Conservation (phyloP, 2,888 invertebrate genomes). For the Parthenolecanium corni region DNA sequence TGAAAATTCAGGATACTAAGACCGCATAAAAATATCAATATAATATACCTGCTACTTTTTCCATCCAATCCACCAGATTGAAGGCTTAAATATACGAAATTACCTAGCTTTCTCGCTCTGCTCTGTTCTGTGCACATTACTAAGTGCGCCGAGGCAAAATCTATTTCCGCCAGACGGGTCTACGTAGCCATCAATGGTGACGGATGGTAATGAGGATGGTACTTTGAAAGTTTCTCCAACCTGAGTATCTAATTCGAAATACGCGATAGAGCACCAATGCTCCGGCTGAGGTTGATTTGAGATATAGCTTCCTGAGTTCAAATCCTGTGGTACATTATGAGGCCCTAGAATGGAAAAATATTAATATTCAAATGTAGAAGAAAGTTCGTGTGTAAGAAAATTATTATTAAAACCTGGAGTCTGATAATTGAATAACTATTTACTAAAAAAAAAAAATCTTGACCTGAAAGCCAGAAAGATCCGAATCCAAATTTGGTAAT, state of each 20-base stretch:
- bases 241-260: conserved; percentile 97
- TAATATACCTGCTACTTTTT: not conserved
- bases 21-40: not conserved
- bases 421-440: too few relatives aligned
- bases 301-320: conserved; percentile 42
- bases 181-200: conserved; percentile 91
- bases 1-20: not conserved
- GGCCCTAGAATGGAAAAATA: not conserved
- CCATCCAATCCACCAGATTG: not conserved
- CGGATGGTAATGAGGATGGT: conserved; percentile 77
- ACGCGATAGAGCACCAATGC: conserved; percentile 98
- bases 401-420: too few relatives aligned
- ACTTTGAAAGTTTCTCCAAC: conserved; percentile 85
- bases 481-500: too few relatives aligned
- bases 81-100: conserved; percentile 26
- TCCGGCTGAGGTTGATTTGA: conserved; percentile 87
- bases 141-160: conserved; percentile 94
- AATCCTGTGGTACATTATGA: conserved; percentile 33
- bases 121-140: conserved; percentile 95
- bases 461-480: not conserved
- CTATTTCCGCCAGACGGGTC: conserved; percentile 95
- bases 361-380: too few relatives aligned
- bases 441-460: not conserved
- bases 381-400: too few relatives aligned
- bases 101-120: conserved; percentile 87